These are phyloP conservation scores for Platysternon megacephalum DNA, from an alignment of 2,113 vertebrate species.

Conservation along the genomic window DNA sequence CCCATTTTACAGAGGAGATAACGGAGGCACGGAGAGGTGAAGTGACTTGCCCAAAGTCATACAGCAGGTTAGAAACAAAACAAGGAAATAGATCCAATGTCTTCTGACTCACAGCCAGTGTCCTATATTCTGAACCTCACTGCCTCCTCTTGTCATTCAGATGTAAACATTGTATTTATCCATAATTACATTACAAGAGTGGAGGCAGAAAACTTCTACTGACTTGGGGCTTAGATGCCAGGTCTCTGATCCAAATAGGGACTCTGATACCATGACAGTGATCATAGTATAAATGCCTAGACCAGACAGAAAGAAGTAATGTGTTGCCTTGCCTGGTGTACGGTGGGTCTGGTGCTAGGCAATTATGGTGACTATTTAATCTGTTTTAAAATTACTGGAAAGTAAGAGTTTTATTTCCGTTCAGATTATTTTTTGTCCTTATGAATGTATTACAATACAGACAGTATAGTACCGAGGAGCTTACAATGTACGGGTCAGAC, in stretches of 20 bases:
- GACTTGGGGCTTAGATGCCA: neutral
- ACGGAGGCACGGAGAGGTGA: neutral
- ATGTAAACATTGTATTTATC: neutral
- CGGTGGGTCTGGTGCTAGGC: neutral
- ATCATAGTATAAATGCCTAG: fast-evolving
- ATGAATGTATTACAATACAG: neutral
- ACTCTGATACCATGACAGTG: fast-evolving
- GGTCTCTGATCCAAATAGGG: neutral
- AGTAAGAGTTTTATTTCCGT: neutral
- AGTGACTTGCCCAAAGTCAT: neutral
- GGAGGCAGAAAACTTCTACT: neutral
- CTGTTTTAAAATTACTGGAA: neutral
- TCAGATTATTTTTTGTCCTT: neutral
- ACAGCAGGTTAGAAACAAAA: neutral
- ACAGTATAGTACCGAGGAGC: neutral
- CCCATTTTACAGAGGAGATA: neutral
- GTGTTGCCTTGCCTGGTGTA: neutral
- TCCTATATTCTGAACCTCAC: neutral
- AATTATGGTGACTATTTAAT: neutral
- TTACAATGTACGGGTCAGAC: neutral
- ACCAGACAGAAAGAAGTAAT: neutral
- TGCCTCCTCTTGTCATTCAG: slow-evolving; percentile 4
- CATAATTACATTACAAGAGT: neutral
- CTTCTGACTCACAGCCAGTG: slow-evolving; percentile 29
- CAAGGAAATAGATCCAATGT: slow-evolving; percentile 36